Conservation (phyloP, 2,888 invertebrate genomes). For the Vannuccia rotundouncinata region DNA sequence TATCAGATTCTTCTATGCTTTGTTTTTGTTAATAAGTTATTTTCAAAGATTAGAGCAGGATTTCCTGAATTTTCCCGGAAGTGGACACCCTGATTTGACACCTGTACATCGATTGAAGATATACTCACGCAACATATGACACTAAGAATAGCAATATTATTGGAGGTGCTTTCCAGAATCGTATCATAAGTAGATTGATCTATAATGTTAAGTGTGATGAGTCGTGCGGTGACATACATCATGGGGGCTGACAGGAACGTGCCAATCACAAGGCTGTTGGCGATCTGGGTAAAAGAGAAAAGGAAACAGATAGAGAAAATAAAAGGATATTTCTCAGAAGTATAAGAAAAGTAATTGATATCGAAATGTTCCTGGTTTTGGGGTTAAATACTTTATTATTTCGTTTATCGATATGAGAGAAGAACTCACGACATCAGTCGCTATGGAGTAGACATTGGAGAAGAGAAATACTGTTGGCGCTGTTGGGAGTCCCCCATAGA, state of each 20-base stretch:
- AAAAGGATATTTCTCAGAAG: too few relatives aligned
- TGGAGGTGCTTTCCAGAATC: slow-evolving; percentile 70
- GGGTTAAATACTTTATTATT: too few relatives aligned
- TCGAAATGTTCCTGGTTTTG: too few relatives aligned
- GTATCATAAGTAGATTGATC: slow-evolving; percentile 68
- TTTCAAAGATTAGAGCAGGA: too few relatives aligned
- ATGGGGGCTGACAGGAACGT: slow-evolving; percentile 87
- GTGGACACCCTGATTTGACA: too few relatives aligned
- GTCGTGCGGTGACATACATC: slow-evolving; percentile 87
- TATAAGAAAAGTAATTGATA: too few relatives aligned
- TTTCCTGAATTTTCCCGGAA: too few relatives aligned
- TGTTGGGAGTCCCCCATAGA: slow-evolving; percentile 89
- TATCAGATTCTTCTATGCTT: too few relatives aligned
- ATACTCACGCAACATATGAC: slow-evolving; percentile 65
- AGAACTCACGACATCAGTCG: slow-evolving; percentile 73
- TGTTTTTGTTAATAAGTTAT: too few relatives aligned
- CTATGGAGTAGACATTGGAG: slow-evolving; percentile 75
- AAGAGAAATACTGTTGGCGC: slow-evolving; percentile 93
- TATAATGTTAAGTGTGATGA: slow-evolving; percentile 69
- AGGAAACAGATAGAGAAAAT: too few relatives aligned
- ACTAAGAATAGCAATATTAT: slow-evolving; percentile 75
- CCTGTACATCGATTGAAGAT: too few relatives aligned
- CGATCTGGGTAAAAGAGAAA: slow-evolving; percentile 66
- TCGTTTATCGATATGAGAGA: too few relatives aligned
- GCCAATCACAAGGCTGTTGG: slow-evolving; percentile 85